Percentiles rank a stretch among this genome's conserved stretches.
Evolutionary conservation across 2,888 invertebrate species (phyloP).

Genomic region (Tipula confusa): DNA sequence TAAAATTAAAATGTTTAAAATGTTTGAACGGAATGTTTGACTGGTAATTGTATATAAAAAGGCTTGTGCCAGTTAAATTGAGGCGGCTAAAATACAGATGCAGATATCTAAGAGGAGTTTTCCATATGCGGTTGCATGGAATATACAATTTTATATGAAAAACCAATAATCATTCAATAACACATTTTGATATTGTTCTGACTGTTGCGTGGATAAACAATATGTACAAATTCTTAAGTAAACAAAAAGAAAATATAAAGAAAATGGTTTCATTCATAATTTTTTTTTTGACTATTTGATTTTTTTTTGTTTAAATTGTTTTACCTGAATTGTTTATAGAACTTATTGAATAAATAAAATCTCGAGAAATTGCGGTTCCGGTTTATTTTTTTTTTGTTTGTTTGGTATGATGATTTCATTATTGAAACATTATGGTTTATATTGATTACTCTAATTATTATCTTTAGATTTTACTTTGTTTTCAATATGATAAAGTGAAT

Average conservation of each 20-base stretch:
- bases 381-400: background rate
- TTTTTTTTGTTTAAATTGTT: background rate
- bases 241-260: background rate
- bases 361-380: background rate
- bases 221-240: background rate
- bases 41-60: too few relatives aligned
- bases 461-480: background rate
- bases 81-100: too few relatives aligned
- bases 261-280: constrained; percentile 9
- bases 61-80: too few relatives aligned
- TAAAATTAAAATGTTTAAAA: too few relatives aligned
- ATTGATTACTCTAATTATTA: background rate
- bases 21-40: too few relatives aligned
- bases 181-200: too few relatives aligned
- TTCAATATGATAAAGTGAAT: background rate
- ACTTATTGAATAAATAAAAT: background rate
- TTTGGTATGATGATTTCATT: constrained; percentile 6
- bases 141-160: too few relatives aligned
- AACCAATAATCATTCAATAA: too few relatives aligned
- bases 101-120: too few relatives aligned
- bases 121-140: too few relatives aligned
- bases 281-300: background rate
- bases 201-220: too few relatives aligned
- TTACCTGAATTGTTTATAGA: constrained; percentile 3
- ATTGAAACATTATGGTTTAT: background rate